These are phyloP conservation scores for Caenorhabditis drosophilae DNA, from an alignment of 2,888 invertebrate genomes.

Conservation along the genomic window DNA sequence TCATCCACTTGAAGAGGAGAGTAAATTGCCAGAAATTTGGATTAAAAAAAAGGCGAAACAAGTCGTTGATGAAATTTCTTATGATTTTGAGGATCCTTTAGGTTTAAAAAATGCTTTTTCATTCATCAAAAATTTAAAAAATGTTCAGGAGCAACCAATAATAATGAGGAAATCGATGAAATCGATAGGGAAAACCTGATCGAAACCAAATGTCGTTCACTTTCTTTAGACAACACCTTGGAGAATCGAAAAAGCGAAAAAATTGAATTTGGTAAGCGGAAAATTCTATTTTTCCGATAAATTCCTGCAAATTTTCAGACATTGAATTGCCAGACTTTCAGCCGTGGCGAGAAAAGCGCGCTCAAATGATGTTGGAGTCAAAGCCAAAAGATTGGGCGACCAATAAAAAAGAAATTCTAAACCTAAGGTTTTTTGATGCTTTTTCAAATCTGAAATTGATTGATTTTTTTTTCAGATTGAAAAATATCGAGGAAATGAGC, in stretches of 20 bases:
- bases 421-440: background rate
- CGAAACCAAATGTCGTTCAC: conserved; percentile 6
- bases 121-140: background rate
- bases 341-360: conserved; percentile 81
- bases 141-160: background rate
- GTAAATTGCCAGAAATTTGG: conserved; percentile 17
- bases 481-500: conserved; percentile 9
- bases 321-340: conserved; percentile 72
- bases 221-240: conserved; percentile 27
- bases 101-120: background rate
- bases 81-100: background rate
- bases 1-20: conserved; percentile 18
- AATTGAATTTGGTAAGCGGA: background rate
- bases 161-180: background rate
- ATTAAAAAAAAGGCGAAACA: conserved; percentile 5
- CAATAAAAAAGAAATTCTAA: background rate
- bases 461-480: conserved; percentile 1
- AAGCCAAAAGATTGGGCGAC: conserved; percentile 80
- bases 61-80: background rate
- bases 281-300: background rate
- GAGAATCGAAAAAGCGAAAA: conserved; percentile 16
- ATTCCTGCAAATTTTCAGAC: conserved; percentile 30
- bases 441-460: conserved; percentile 10
- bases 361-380: conserved; percentile 84
- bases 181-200: background rate